Conservation (phyloP, 2,797 vertebrate genomes). For the Oreonectes daqikongensis region DNA sequence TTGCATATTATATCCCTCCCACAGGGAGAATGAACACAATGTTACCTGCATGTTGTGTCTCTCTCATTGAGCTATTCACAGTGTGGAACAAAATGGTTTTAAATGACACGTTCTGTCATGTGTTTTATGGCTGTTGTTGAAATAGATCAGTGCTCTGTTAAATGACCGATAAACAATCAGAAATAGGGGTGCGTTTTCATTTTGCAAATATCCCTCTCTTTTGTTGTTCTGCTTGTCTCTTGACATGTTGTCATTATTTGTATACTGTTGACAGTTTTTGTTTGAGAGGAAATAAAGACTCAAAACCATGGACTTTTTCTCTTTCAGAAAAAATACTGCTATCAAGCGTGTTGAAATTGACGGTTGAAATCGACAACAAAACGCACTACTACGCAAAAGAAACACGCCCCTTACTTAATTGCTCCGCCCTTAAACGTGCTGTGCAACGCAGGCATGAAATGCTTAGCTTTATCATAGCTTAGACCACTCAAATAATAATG, state of each 20-base stretch:
- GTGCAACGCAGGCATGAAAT: too few species aligned
- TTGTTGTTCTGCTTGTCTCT: constrained; percentile 45
- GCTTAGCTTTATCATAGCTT: too few species aligned
- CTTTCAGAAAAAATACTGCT: too few species aligned
- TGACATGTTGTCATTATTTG: constrained; percentile 55
- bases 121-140: constrained; percentile 48
- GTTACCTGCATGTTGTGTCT: too few species aligned
- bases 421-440: too few species aligned
- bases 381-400: too few species aligned
- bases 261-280: constrained; percentile 44
- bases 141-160: constrained; percentile 44
- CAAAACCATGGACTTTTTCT: too few species aligned
- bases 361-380: too few species aligned
- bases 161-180: constrained; percentile 42
- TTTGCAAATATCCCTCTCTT: constrained; percentile 44
- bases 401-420: too few species aligned
- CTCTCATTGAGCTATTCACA: constrained; percentile 34
- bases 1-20: constrained; percentile 9
- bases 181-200: constrained; percentile 20
- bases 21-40: constrained; percentile 31
- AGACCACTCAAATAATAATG: too few species aligned
- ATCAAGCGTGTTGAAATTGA: too few species aligned
- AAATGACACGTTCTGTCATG: constrained; percentile 50
- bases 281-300: constrained; percentile 53
- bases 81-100: constrained; percentile 45